phyloP scores from a whole-genome alignment of 1,140 invertebrate genomes.

The Ostrea edulis region DNA sequence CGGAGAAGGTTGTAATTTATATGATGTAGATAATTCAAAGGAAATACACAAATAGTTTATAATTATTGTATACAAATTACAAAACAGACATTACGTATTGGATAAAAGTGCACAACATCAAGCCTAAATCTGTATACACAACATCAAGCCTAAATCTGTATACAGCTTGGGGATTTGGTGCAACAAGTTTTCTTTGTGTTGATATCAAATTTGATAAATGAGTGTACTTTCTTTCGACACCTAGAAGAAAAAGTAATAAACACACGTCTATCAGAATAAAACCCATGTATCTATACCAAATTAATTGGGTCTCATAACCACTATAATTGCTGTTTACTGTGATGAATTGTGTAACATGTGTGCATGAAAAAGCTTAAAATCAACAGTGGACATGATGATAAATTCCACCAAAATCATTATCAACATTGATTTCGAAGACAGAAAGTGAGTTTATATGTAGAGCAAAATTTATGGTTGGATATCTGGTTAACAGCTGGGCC shows the following conservation, averaged over 20 bases:
- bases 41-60: not conserved
- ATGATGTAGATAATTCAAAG: not conserved
- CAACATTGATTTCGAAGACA: not conserved
- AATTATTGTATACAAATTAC: not conserved
- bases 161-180: not conserved
- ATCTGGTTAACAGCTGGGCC: not conserved
- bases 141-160: not conserved
- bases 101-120: not conserved
- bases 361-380: not conserved
- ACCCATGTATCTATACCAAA: conserved; percentile 19
- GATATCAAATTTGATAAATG: conserved; percentile 21
- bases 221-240: not conserved
- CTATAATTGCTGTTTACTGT: not conserved
- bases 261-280: not conserved
- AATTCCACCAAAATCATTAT: conserved; percentile 5
- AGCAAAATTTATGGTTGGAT: not conserved
- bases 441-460: conserved; percentile 8
- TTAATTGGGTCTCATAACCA: conserved; percentile 14
- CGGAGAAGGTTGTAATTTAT: not conserved
- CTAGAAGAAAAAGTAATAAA: not conserved
- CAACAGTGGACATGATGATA: not conserved
- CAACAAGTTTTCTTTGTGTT: not conserved
- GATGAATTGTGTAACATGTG: conserved; percentile 32
- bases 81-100: not conserved
- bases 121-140: not conserved